Evolutionary conservation across 2,797 vertebrate species (phyloP), one percentile per base, ranked within the genome.

Genomic region (Geotrypetes seraphini): DNA sequence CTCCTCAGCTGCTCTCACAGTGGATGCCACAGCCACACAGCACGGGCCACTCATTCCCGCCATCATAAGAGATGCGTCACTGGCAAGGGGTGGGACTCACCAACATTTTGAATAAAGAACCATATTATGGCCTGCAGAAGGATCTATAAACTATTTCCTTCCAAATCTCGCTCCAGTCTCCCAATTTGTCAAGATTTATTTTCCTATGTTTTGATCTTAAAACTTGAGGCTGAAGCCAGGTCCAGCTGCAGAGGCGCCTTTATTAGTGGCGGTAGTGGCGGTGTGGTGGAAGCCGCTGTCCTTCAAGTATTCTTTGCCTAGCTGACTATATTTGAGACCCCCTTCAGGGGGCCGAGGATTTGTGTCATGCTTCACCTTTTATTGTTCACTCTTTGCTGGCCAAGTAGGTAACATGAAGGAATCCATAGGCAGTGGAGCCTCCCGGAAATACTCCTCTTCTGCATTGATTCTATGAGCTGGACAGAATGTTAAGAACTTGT

Each of bases 371-470:
- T 97, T 97, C 32, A 97, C 93, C 6, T 96, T 50, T 42, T 96
- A 96, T 20, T 99, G 95, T 58, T 98, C 93, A 0, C 95, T 99
- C 73, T 99, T 98, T 29, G 96, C 93, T 0, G 93, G 93, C 95
- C 96, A 99, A 0, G 96, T 98, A 47, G 96, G 95, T 57, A 98
- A 99, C 95, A 98, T 96, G 43, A 94, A 88, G 2, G 94, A 89
- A 11, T 97, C 92, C 0, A 97, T 98, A 33, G 94, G 93, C 18
- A 89, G 75, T 0, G 93, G 95, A 0, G 89, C 85, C 78, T 97
- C 94, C 0, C 81, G 66, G 76, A 97, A 89, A 44, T 97, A 97
- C 50, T 96, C 96, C 0, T 97, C 93, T 10, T 98, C 92, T 0
- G 93, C 87, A 0, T 73, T 77, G 50, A 96, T 94, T 49, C 93